Percentiles rank a stretch among this genome's conserved stretches.
Conservation (phyloP, 2,797 vertebrate genomes). For the Champsocephalus gunnari region DNA sequence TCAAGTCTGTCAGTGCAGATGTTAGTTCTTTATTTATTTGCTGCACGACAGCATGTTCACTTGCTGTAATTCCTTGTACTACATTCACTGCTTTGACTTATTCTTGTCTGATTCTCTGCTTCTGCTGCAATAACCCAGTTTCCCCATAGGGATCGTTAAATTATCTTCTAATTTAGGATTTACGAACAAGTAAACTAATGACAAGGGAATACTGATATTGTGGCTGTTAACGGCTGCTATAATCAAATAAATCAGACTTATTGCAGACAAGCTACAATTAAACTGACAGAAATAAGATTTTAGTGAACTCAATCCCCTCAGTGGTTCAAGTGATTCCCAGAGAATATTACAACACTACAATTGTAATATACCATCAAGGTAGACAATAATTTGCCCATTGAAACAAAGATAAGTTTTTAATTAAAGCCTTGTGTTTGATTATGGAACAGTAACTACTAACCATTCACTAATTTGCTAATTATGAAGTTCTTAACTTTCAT, state of each 20-base stretch:
- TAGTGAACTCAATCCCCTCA: not conserved
- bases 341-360: not conserved
- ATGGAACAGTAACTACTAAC: not conserved
- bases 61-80: slow-evolving; percentile 26
- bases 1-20: slow-evolving; percentile 4
- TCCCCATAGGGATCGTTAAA: slow-evolving; percentile 44
- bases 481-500: not conserved
- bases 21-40: slow-evolving; percentile 20
- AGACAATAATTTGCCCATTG: not conserved
- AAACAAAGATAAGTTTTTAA: not conserved
- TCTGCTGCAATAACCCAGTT: slow-evolving; percentile 29
- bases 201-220: slow-evolving; percentile 27
- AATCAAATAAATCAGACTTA: slow-evolving; percentile 21
- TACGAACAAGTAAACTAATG: slow-evolving; percentile 30
- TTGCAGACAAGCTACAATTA: slow-evolving; percentile 10
- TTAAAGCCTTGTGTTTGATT: not conserved
- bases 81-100: slow-evolving; percentile 30
- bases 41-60: slow-evolving; percentile 30
- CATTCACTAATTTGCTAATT: not conserved
- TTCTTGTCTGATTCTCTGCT: slow-evolving; percentile 34
- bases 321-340: not conserved
- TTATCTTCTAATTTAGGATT: slow-evolving; percentile 50
- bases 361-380: not conserved
- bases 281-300: slow-evolving; percentile 2
- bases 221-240: not conserved